Conservation (phyloP, 2,888 invertebrate genomes). For the Gortyna flavago region DNA sequence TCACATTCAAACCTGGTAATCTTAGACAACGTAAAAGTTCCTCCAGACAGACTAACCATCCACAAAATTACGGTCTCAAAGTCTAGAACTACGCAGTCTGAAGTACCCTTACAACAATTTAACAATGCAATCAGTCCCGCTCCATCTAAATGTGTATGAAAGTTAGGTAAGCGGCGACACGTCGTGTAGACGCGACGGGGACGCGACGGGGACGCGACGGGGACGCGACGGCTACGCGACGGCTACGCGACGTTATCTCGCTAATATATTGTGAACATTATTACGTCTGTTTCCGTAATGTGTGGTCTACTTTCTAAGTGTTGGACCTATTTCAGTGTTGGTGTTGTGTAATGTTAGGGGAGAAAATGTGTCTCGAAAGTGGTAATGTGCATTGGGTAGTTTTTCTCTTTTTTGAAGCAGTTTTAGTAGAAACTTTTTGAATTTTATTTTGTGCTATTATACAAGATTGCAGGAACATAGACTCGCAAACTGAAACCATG, state of each 20-base stretch:
- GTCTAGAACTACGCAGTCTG: conserved; percentile 41
- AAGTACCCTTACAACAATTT: conserved; percentile 47
- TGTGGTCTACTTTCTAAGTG: conserved; percentile 66
- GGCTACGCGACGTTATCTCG: conserved; percentile 69
- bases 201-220: conserved; percentile 39
- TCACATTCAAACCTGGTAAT: background rate
- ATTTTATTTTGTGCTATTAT: background rate
- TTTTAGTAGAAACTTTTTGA: background rate
- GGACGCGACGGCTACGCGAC: conserved; percentile 31
- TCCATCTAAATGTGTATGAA: conserved; percentile 70
- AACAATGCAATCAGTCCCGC: conserved; percentile 61
- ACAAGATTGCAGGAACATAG: background rate
- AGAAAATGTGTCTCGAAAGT: background rate
- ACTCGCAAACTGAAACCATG: background rate
- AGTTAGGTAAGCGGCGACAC: conserved; percentile 58
- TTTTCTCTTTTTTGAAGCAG: background rate
- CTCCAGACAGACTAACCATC: conserved; percentile 32
- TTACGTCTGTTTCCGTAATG: conserved; percentile 56
- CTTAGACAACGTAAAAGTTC: conserved; percentile 38
- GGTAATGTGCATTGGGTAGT: background rate
- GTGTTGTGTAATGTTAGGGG: background rate
- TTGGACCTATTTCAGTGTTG: conserved; percentile 58
- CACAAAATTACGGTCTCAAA: conserved; percentile 39
- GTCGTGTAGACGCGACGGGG: conserved; percentile 27
- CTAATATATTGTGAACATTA: conserved; percentile 76